Evolutionary conservation across 2,113 vertebrate genomes (phyloP).

Genomic region (Alexandromys fortis): DNA sequence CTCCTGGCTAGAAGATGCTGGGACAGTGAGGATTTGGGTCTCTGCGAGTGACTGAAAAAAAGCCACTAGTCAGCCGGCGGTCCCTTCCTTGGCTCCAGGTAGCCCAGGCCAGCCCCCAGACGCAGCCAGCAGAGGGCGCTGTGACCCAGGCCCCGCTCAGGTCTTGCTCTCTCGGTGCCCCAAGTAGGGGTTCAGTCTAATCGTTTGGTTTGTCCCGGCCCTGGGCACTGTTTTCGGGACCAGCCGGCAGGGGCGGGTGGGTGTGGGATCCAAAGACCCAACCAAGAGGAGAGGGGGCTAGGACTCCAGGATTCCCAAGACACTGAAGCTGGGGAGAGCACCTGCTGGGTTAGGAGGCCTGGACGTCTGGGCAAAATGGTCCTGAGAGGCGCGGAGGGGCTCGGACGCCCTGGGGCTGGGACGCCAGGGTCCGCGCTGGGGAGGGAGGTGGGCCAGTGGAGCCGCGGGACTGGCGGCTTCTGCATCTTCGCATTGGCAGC

Average conservation of each 20-base stretch:
- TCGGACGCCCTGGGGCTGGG: not conserved
- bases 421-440: constrained; percentile 62
- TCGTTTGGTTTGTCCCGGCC: not conserved
- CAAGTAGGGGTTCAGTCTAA: not conserved
- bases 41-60: not conserved
- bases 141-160: not conserved
- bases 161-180: not conserved
- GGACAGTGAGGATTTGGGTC: not conserved
- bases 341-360: not conserved
- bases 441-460: constrained; percentile 50
- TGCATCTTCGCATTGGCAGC: constrained; percentile 61
- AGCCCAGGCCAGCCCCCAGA: not conserved
- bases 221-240: not conserved
- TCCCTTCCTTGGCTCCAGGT: not conserved
- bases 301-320: not conserved
- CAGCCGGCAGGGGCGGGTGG: not conserved
- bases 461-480: constrained; percentile 1
- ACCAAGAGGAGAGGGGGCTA: not conserved
- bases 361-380: not conserved
- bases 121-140: constrained; percentile 74
- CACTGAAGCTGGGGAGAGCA: not conserved
- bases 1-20: not conserved
- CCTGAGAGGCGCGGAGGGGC: not conserved
- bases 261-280: not conserved
- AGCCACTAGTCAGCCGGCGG: not conserved